Conservation (phyloP, 2,888 invertebrate genomes). For the Gryllus longicercus region DNA sequence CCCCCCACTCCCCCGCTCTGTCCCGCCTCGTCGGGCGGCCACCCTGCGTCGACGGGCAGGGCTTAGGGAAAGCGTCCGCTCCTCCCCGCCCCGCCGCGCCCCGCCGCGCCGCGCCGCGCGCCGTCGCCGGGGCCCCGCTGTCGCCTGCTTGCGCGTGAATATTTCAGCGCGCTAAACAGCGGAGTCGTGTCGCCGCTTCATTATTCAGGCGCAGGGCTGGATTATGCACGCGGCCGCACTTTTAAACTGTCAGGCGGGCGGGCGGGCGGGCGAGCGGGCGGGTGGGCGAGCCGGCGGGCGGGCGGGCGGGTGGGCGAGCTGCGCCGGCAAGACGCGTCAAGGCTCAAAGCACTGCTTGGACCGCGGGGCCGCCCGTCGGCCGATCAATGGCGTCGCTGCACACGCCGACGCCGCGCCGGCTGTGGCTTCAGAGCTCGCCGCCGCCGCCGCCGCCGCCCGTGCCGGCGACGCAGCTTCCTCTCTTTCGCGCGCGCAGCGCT, state of each 20-base stretch:
- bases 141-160: conserved; percentile 31
- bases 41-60: background rate
- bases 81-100: background rate
- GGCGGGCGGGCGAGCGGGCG: background rate
- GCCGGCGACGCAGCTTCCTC: no score
- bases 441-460: background rate
- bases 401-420: background rate
- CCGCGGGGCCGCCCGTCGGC: background rate
- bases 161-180: conserved; percentile 38
- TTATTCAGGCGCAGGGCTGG: conserved; percentile 33
- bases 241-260: background rate
- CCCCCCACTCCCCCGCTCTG: background rate
- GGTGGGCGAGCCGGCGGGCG: background rate
- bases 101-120: background rate
- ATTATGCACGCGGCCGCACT: conserved; percentile 19
- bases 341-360: conserved; percentile 10
- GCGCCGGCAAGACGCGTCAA: conserved; percentile 5
- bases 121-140: background rate
- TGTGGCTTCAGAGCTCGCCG: background rate
- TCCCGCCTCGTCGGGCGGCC: background rate
- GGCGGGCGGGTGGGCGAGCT: background rate
- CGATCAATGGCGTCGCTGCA: background rate
- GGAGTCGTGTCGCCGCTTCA: conserved; percentile 36
- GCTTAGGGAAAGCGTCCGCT: background rate
- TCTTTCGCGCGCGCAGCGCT: no score